These are phyloP conservation scores for Stictocephala bisonia DNA, from an alignment of 2,888 invertebrate genomes.

Conservation along the genomic window DNA sequence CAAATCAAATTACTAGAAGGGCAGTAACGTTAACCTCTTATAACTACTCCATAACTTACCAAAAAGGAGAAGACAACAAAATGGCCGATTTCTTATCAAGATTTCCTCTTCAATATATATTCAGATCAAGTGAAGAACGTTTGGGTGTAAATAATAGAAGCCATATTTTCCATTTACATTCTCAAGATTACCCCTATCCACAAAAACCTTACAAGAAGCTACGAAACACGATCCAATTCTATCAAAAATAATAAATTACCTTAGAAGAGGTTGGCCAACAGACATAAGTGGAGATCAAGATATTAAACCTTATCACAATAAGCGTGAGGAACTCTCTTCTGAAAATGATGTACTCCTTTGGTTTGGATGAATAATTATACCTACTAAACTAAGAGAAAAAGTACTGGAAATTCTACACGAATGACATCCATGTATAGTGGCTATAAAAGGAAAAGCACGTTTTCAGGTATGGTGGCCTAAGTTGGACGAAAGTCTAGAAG, in stretches of 20 bases:
- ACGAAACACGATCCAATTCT: background rate
- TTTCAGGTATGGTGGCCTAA: constrained; percentile 55
- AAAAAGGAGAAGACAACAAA: constrained; percentile 32
- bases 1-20: background rate
- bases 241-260: background rate
- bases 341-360: constrained; percentile 29
- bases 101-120: background rate
- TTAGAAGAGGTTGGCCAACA: background rate
- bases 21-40: constrained; percentile 16
- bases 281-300: background rate
- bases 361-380: constrained; percentile 41
- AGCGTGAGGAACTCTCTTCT: background rate
- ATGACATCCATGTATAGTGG: constrained; percentile 54
- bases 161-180: background rate
- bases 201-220: background rate
- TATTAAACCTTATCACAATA: background rate
- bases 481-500: constrained; percentile 51
- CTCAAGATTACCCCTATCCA: background rate
- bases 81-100: constrained; percentile 40
- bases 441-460: constrained; percentile 54
- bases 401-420: constrained; percentile 44
- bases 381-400: background rate
- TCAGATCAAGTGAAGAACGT: background rate
- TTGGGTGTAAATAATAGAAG: background rate
- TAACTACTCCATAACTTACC: background rate